These are phyloP conservation scores for Engystomops pustulosus DNA, from an alignment of 2,113 vertebrate genomes.

Conservation along the genomic window DNA sequence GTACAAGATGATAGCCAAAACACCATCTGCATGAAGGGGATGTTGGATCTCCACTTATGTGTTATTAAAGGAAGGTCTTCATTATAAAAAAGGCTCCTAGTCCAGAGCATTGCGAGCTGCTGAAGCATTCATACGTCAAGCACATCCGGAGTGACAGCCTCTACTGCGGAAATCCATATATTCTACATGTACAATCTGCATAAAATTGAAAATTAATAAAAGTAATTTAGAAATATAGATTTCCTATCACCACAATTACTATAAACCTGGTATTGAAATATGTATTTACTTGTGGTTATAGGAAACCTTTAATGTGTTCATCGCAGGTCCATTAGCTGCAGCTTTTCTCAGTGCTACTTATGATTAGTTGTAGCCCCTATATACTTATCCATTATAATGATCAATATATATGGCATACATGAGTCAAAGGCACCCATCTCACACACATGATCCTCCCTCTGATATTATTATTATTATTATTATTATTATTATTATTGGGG, in stretches of 20 bases:
- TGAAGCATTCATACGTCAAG: conserved; percentile 3
- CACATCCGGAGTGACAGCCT: neutral
- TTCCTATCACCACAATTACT: conserved; percentile 36
- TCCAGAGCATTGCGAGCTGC: too few species aligned
- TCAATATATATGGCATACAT: too few species aligned
- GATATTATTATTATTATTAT: too few species aligned
- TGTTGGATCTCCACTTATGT: too few species aligned
- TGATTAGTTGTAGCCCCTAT: neutral
- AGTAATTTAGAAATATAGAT: conserved; percentile 38
- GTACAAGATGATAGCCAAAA: too few species aligned
- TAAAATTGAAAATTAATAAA: conserved; percentile 38
- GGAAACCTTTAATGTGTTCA: conserved; percentile 33
- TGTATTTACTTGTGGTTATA: conserved; percentile 9
- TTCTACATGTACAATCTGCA: conserved; percentile 12
- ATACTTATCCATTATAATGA: neutral
- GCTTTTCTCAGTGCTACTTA: neutral
- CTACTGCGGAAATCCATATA: conserved; percentile 23
- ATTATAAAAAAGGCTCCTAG: too few species aligned
- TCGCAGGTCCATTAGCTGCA: neutral
- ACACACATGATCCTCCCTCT: too few species aligned
- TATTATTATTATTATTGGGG: too few species aligned
- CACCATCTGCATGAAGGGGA: too few species aligned
- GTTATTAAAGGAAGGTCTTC: too few species aligned
- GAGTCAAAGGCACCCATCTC: too few species aligned
- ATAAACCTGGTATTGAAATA: conserved; percentile 15